Percentiles rank a stretch among this genome's conserved stretches.
These are phyloP conservation scores for Meiosimyza platycephala DNA, from an alignment of 2,888 invertebrate species.

Conservation along the genomic window DNA sequence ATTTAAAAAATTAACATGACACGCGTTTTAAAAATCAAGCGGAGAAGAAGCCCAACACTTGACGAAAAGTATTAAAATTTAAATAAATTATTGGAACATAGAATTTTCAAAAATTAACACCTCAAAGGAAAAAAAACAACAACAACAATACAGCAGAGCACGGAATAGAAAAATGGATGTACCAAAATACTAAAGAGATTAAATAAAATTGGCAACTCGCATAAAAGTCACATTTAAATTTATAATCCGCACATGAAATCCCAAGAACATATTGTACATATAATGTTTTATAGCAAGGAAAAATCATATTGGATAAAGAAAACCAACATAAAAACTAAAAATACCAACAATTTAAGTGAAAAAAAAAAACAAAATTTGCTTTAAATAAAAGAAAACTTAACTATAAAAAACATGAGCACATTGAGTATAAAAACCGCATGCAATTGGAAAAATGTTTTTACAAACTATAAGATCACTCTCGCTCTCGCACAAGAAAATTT, in stretches of 20 bases:
- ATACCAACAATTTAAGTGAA: constrained; percentile 37
- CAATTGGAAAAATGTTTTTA: too few relatives aligned
- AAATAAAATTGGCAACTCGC: constrained; percentile 9
- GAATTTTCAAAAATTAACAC: constrained; percentile 33
- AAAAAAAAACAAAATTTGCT: constrained; percentile 24
- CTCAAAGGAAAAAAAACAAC: constrained; percentile 31
- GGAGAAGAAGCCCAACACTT: neutral
- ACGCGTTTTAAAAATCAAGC: constrained; percentile 14
- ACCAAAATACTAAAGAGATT: neutral
- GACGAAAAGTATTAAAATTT: constrained; percentile 35
- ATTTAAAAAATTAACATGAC: constrained; percentile 34
- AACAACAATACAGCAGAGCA: neutral
- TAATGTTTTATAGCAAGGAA: neutral
- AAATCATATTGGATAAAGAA: neutral
- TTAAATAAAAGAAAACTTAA: neutral
- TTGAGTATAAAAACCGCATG: too few relatives aligned
- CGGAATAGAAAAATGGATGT: neutral
- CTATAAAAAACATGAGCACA: too few relatives aligned
- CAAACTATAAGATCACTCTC: too few relatives aligned
- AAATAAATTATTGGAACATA: constrained; percentile 36
- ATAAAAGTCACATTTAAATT: constrained; percentile 23
- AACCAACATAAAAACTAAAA: constrained; percentile 26
- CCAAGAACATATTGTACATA: neutral
- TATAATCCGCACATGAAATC: neutral
- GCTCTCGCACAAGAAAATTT: too few relatives aligned